Evolutionary conservation across 37 sponge, comb jelly and placozoan genomes (phyloP), one percentile per base, ranked within the genome.

Genomic region (Axinella damicornis): DNA sequence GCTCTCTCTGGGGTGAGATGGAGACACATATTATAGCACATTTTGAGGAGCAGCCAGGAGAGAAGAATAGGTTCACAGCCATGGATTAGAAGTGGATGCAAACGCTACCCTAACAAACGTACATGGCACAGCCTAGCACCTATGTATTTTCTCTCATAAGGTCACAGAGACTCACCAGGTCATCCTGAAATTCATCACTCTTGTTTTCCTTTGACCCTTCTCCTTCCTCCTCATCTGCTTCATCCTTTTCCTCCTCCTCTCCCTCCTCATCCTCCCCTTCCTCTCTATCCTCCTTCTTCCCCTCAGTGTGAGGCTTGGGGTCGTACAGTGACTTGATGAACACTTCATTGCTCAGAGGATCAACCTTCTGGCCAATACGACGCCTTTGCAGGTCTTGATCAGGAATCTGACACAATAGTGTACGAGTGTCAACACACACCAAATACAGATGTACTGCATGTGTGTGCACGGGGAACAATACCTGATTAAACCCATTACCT

Each of bases 341-440:
- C 39, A 90, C 69, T 38, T 82, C 74, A 28, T 71, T 78, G 31
- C 69, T 92, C 59, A 88, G 5, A n/a, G 90, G 90, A 80, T 95
- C 93, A 46, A 95, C 90, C 41, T 66, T 83, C 35, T 82, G 89
- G 22, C 62, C 78, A n/a, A 40, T 57, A 16, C 94, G 79, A 30
- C 95, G 61, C 74, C 68, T 46, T 38, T 75, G 32, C 41, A 95
- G 76, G 35, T 95, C 95, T 27, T 21, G 57, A 80, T 89, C 93
- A 63, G 95, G 87, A 70, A 95, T 85, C 95, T 95, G 46, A 46
- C 46, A 46, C 46, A 46, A 46, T 46, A 9, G n/a, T n/a, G n/a
- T n/a, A n/a, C n/a, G n/a, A n/a, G n/a, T n/a, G n/a, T n/a, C n/a
- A n/a, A n/a, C n/a, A n/a, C n/a, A n/a, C n/a, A n/a, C n/a, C n/a